A percentile compares a stretch with the other conserved stretches of the same genome.
These are phyloP conservation scores for Trissonchulus sp. DNA, from an alignment of 2,888 invertebrate species.

Conservation along the genomic window DNA sequence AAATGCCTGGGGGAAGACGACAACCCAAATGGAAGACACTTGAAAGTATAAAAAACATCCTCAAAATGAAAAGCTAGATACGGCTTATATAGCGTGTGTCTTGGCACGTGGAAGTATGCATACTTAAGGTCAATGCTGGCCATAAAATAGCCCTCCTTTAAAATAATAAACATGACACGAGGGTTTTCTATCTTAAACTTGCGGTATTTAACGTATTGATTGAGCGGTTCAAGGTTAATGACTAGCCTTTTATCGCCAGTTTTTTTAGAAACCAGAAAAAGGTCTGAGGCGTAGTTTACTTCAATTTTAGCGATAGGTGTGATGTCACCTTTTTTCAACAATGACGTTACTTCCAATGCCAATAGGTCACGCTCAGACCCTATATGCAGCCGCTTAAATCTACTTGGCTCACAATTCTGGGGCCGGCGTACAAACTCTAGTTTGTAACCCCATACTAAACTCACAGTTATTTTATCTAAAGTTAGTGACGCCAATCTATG, in stretches of 20 bases:
- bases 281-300: not conserved
- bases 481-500: too few species aligned
- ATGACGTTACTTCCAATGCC: not conserved
- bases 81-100: not conserved
- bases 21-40: not conserved
- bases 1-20: not conserved
- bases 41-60: not conserved
- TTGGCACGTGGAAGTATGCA: not conserved
- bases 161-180: not conserved
- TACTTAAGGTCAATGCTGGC: not conserved
- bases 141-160: not conserved
- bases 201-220: not conserved
- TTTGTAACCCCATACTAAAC: too few species aligned
- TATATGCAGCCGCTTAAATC: too few species aligned
- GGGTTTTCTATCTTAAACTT: not conserved
- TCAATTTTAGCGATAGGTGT: not conserved
- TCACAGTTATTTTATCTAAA: too few species aligned
- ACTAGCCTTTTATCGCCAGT: not conserved
- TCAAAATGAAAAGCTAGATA: not conserved
- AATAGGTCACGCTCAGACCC: too few species aligned
- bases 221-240: not conserved
- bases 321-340: not conserved
- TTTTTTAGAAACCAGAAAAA: not conserved
- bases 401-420: too few species aligned
- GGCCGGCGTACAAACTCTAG: too few species aligned